phyloP scores from a whole-genome alignment of 2,797 vertebrate genomes.

The Sebastolobus altivelis region DNA sequence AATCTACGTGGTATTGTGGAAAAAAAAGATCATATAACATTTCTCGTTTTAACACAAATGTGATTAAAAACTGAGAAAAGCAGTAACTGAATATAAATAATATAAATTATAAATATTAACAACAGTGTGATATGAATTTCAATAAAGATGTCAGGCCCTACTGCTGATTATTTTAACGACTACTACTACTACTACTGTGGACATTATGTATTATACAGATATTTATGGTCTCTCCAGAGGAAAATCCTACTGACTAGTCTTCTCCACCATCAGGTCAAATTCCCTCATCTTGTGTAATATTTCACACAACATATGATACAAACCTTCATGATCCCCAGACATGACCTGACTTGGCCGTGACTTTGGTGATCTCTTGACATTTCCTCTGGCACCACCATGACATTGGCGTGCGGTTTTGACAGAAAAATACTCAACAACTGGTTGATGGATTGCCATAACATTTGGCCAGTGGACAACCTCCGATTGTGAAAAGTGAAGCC shows the following conservation, averaged over 20 bases:
- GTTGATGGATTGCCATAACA: background rate
- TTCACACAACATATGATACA: background rate
- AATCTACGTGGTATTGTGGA: background rate
- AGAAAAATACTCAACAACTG: background rate
- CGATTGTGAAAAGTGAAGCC: too few species aligned
- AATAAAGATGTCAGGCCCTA: background rate
- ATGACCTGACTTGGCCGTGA: background rate
- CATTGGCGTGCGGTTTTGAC: background rate
- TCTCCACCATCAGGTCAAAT: background rate
- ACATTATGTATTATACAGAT: background rate
- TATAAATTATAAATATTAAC: background rate
- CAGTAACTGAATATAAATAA: background rate
- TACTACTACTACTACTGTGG: background rate
- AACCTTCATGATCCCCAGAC: background rate
- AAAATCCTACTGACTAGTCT: background rate
- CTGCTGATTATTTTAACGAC: background rate
- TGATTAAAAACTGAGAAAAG: background rate
- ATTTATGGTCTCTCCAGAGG: background rate
- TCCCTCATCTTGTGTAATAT: background rate
- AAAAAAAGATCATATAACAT: background rate
- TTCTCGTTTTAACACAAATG: background rate
- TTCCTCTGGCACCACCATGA: background rate
- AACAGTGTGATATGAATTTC: background rate
- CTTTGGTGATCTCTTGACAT: too few species aligned
- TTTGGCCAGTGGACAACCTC: background rate